These are phyloP conservation scores for Orestias chungarensis DNA, from an alignment of 2,797 vertebrate genomes.

Conservation along the genomic window DNA sequence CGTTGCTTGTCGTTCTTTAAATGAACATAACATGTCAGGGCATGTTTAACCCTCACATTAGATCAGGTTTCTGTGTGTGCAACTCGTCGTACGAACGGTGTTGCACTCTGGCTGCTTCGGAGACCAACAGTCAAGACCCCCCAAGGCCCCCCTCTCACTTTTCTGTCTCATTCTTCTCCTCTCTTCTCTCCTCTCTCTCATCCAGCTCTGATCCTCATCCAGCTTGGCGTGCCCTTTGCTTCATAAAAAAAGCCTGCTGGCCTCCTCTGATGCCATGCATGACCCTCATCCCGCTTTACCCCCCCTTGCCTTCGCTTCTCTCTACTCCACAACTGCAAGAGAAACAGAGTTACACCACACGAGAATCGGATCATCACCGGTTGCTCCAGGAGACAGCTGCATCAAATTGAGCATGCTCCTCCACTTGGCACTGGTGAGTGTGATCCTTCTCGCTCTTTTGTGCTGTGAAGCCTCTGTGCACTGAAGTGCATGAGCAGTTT, in stretches of 20 bases:
- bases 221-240: conserved; percentile 80
- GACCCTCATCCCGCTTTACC: conserved; percentile 19
- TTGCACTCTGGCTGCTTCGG: conserved; percentile 65
- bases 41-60: conserved; percentile 67
- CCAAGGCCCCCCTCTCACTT: conserved; percentile 45
- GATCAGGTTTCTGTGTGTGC: conserved; percentile 79
- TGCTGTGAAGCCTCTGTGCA: conserved; percentile 38
- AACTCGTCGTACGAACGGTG: conserved; percentile 66
- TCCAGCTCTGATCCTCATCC: conserved; percentile 74
- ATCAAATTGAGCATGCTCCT: conserved; percentile 67
- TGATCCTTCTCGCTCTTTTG: conserved; percentile 37
- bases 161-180: conserved; percentile 28
- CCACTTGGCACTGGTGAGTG: conserved; percentile 43
- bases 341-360: conserved; percentile 50
- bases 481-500: conserved; percentile 27
- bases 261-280: conserved; percentile 38
- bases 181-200: conserved; percentile 41
- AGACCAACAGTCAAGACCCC: conserved; percentile 60
- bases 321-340: conserved; percentile 34
- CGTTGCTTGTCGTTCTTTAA: neutral
- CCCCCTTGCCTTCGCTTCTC: neutral
- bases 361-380: conserved; percentile 53
- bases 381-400: conserved; percentile 60
- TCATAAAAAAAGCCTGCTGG: conserved; percentile 58
- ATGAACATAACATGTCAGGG: conserved; percentile 9